A percentile compares a stretch with the other conserved stretches of the same genome.
These are phyloP conservation scores for Achatina immaculata DNA, from an alignment of 1,140 invertebrate species.

Conservation along the genomic window DNA sequence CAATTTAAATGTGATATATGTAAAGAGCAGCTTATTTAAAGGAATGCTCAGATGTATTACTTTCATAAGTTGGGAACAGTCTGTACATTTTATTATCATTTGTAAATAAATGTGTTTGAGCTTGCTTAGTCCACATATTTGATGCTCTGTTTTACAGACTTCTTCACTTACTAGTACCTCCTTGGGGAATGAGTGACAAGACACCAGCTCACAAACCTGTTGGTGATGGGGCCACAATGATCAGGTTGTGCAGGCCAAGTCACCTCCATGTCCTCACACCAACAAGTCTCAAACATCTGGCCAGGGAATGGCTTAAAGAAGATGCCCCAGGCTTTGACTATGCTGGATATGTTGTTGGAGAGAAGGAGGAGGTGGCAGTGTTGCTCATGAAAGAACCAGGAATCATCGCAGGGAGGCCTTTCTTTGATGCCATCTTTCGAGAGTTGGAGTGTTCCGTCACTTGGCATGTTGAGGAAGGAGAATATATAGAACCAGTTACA, in stretches of 20 bases:
- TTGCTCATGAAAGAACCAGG: conserved; percentile 69
- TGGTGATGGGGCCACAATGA: too few species aligned
- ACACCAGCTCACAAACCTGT: too few species aligned
- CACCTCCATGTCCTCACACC: conserved; percentile 61
- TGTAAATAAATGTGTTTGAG: too few species aligned
- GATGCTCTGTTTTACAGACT: too few species aligned
- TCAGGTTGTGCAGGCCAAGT: conserved; percentile 49
- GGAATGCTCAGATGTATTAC: too few species aligned
- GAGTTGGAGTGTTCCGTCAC: conserved; percentile 68
- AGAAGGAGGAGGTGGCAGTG: conserved; percentile 63
- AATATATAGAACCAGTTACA: conserved; percentile 53
- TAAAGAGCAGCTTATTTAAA: too few species aligned
- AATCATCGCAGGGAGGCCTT: conserved; percentile 72
- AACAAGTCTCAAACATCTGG: conserved; percentile 59
- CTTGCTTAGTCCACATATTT: too few species aligned
- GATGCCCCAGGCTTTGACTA: conserved; percentile 71
- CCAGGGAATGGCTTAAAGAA: conserved; percentile 68
- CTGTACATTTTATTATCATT: too few species aligned
- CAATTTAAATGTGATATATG: too few species aligned
- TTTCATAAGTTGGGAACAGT: too few species aligned
- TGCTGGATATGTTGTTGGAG: conserved; percentile 69
- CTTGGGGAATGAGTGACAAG: too few species aligned
- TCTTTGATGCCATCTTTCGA: conserved; percentile 71
- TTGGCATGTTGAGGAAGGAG: conserved; percentile 68
- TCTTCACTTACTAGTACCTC: too few species aligned